Evolutionary conservation across 2,113 vertebrate species (phyloP), one percentile per base, ranked within the genome.

Genomic region (Regulus satrapa): DNA sequence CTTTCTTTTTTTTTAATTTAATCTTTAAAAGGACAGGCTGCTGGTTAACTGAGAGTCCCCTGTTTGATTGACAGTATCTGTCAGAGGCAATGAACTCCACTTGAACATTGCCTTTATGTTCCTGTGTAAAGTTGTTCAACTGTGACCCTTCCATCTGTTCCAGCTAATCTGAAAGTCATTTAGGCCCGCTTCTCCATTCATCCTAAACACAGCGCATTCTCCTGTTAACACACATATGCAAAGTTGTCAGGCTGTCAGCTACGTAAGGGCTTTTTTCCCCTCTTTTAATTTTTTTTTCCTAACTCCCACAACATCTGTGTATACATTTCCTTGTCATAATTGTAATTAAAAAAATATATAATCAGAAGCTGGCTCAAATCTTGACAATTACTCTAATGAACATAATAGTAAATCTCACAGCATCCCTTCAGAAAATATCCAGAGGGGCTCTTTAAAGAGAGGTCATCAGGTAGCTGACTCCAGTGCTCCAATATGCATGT

Each of bases 141-240:
- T 99, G 98, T 99, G 98, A 99, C 98, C 98, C 97, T 98, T 98
- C 98, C 99, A 99, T 99, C 99, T 99, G 98, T 98, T 99, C 98
- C 98, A 98, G 97, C 98, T 98, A 98, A 99, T 99, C 98, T 99
- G 98, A 98, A 98, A 98, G 98, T 99, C 98, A 98, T 98, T 98
- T 98, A 98, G 97, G 94, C 96, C 96, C 92, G 55, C 96, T 98
- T 97, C 97, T 96, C 97, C 96, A 97, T 98, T 98, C 98, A 98
- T 97, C 66, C 94, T 79, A 97, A 97, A 98, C 97, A 97, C 97
- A 97, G 97, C 89, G 36, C 97, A 97, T 97, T 98, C 98, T 98
- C 98, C 98, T 97, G 98, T 98, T 98, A 98, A 98, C 98, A 98
- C 98, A 97, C 98, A 98, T 97, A 98, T 98, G 98, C 98, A 98